Conservation (phyloP, 2,113 vertebrate species). For the Cathartes aura region DNA sequence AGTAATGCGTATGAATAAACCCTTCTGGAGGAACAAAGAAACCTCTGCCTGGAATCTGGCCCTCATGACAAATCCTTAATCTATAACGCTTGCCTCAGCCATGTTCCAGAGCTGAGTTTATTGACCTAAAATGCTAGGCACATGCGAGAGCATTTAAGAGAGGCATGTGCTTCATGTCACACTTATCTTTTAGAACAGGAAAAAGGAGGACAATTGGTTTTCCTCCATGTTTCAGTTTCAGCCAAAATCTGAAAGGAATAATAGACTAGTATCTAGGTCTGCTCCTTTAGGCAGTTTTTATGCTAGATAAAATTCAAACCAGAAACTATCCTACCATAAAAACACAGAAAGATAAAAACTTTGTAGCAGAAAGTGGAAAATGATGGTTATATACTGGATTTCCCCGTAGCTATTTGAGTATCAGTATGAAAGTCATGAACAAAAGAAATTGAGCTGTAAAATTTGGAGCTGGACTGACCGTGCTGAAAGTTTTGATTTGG, state of each 20-base stretch:
- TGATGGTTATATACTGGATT: not conserved
- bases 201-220: conserved; percentile 63
- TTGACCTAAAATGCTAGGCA: conserved; percentile 29
- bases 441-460: not conserved
- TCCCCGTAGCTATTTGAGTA: not conserved
- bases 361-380: conserved; percentile 37
- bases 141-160: not conserved
- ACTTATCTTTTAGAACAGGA: conserved; percentile 62
- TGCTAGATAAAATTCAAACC: conserved; percentile 53
- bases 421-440: not conserved
- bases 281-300: conserved; percentile 38
- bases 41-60: not conserved
- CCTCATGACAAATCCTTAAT: not conserved
- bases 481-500: not conserved
- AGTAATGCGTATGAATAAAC: not conserved
- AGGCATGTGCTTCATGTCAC: conserved; percentile 66
- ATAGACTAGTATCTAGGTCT: not conserved
- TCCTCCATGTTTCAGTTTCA: conserved; percentile 27
- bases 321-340: conserved; percentile 33
- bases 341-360: conserved; percentile 40
- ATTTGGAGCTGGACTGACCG: not conserved
- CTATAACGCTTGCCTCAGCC: not conserved
- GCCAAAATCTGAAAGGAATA: conserved; percentile 55
- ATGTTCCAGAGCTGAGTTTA: conserved; percentile 10
- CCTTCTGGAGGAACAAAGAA: conserved; percentile 41